phyloP scores from a whole-genome alignment of 2,113 vertebrate species.

The Chaetura pelagica region DNA sequence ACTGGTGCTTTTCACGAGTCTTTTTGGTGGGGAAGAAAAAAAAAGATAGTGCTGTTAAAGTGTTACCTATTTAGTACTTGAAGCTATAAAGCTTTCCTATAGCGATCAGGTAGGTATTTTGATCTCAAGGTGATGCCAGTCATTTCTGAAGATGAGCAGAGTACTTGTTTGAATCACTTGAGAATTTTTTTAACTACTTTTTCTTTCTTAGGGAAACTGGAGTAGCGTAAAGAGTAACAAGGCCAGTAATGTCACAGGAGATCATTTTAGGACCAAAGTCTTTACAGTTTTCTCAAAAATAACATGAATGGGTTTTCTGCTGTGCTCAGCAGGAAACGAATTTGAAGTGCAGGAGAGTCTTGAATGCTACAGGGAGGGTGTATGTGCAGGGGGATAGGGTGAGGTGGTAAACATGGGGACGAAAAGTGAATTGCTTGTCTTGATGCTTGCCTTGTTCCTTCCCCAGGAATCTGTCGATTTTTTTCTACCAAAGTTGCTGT shows the following conservation, averaged over 20 bases:
- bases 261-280: not conserved
- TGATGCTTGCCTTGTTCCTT: not conserved
- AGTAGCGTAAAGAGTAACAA: not conserved
- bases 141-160: constrained; percentile 25
- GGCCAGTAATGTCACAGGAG: not conserved
- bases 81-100: not conserved
- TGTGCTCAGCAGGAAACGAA: not conserved
- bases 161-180: constrained; percentile 46
- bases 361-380: not conserved
- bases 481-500: not conserved
- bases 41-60: not conserved
- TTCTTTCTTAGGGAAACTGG: constrained; percentile 4
- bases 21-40: not conserved
- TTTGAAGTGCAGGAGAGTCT: constrained; percentile 11
- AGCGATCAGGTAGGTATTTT: not conserved
- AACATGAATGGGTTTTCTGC: not conserved
- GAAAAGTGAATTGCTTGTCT: not conserved
- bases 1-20: not conserved
- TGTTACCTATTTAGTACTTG: not conserved
- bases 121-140: constrained; percentile 26
- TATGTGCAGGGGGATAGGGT: accelerated
- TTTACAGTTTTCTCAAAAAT: constrained; percentile 44
- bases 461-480: not conserved
- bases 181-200: constrained; percentile 9
- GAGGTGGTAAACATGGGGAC: not conserved